phyloP scores from a whole-genome alignment of 2,888 invertebrate genomes.

The Leptopilina syphax region DNA sequence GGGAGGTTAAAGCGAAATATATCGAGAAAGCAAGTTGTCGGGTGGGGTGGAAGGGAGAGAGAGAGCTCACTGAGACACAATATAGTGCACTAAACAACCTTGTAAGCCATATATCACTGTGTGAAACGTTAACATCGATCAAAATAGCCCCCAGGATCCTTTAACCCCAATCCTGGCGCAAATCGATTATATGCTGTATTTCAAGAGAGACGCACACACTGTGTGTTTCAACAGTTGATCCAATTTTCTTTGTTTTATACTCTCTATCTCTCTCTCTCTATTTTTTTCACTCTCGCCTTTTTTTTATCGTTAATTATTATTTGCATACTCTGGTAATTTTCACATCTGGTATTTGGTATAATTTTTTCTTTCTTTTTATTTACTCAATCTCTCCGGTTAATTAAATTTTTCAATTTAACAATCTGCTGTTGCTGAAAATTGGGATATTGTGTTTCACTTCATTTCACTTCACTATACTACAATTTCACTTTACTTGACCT shows the following conservation, averaged over 20 bases:
- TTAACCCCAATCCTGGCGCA: slow-evolving; percentile 14
- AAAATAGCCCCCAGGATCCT: slow-evolving; percentile 6
- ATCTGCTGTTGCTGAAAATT: too few relatives aligned
- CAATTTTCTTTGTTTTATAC: background rate
- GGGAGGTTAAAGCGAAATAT: slow-evolving; percentile 13
- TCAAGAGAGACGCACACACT: background rate
- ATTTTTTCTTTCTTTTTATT: too few relatives aligned
- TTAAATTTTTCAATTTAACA: too few relatives aligned
- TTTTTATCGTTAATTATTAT: too few relatives aligned
- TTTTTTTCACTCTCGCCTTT: background rate
- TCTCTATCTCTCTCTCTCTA: background rate
- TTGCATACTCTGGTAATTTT: too few relatives aligned
- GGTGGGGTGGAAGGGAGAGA: background rate
- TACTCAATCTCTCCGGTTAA: too few relatives aligned
- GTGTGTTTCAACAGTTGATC: background rate
- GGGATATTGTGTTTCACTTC: too few relatives aligned
- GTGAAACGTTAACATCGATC: slow-evolving; percentile 23
- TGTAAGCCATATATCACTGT: slow-evolving; percentile 25
- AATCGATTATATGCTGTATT: slow-evolving; percentile 1
- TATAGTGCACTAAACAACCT: slow-evolving; percentile 24
- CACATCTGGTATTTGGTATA: too few relatives aligned
- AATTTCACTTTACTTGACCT: too few relatives aligned
- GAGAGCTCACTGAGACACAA: background rate
- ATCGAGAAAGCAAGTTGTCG: slow-evolving; percentile 3
- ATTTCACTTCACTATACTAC: too few relatives aligned